Conservation (phyloP, 2,888 invertebrate species). For the Salpingus planirostris region DNA sequence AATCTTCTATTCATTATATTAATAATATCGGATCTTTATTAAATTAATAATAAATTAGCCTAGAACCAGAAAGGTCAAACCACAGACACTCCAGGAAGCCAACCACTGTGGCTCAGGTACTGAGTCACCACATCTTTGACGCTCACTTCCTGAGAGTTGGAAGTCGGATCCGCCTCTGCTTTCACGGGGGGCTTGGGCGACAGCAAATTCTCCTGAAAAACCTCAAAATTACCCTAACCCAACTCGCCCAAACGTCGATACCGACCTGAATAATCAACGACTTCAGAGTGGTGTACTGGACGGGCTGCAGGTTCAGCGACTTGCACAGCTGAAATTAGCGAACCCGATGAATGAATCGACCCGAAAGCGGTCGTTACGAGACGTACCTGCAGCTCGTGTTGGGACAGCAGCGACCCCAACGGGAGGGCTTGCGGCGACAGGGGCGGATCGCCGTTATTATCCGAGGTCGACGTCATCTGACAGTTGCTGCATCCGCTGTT, state of each 20-base stretch:
- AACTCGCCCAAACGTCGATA: slow-evolving; percentile 1
- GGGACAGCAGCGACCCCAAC: slow-evolving; percentile 46
- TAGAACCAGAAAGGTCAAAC: slow-evolving; percentile 16
- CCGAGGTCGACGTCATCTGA: too few relatives aligned
- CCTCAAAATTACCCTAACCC: slow-evolving; percentile 5
- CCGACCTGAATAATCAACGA: slow-evolving; percentile 65
- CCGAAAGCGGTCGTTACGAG: neutral
- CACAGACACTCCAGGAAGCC: slow-evolving; percentile 32
- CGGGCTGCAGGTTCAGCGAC: slow-evolving; percentile 70
- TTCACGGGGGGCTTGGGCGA: slow-evolving; percentile 25
- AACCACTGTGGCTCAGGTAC: slow-evolving; percentile 34
- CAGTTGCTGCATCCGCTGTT: slow-evolving; percentile 42
- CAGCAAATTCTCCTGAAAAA: slow-evolving; percentile 32
- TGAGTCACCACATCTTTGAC: slow-evolving; percentile 34
- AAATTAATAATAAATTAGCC: too few relatives aligned
- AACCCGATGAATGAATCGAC: slow-evolving; percentile 2
- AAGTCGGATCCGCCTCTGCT: slow-evolving; percentile 19
- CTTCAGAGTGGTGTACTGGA: slow-evolving; percentile 84
- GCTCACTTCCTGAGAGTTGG: slow-evolving; percentile 21
- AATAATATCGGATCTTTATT: too few relatives aligned
- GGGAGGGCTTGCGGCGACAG: slow-evolving; percentile 15
- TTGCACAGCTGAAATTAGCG: slow-evolving; percentile 55
- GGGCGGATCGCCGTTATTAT: slow-evolving; percentile 22
- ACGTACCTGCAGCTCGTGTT: slow-evolving; percentile 57
- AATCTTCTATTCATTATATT: too few relatives aligned